phyloP scores from a whole-genome alignment of 2,113 vertebrate species.

The Formicarius rufipectus region DNA sequence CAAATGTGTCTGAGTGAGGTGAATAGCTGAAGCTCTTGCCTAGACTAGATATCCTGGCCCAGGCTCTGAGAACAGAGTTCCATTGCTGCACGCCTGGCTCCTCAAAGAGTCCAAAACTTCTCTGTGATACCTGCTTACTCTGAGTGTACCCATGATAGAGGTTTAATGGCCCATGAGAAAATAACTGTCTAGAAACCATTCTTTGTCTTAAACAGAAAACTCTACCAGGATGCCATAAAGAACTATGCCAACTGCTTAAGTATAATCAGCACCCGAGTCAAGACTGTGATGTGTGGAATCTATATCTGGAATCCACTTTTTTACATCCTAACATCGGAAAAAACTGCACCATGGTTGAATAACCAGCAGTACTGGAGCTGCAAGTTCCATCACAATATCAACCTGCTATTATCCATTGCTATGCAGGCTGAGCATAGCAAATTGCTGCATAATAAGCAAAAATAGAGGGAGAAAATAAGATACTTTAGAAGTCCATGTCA shows the following conservation, averaged over 20 bases:
- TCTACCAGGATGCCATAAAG: neutral
- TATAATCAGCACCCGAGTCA: neutral
- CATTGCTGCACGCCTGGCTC: neutral
- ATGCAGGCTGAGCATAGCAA: neutral
- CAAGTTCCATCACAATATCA: conserved; percentile 14
- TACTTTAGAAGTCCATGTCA: neutral
- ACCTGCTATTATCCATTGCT: neutral
- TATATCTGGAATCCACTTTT: neutral
- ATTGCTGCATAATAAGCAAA: conserved; percentile 15
- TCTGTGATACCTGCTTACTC: neutral
- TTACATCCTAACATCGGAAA: neutral
- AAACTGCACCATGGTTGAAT: neutral
- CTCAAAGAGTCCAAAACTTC: neutral
- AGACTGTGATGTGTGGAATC: neutral
- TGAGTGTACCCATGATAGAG: neutral
- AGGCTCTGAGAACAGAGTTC: neutral
- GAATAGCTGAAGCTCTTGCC: neutral
- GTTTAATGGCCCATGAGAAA: neutral
- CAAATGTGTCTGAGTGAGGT: neutral
- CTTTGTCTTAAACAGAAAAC: neutral
- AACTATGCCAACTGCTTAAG: neutral
- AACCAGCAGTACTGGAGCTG: conserved; percentile 33
- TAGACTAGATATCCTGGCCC: neutral
- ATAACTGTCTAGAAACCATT: neutral
- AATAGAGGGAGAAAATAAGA: neutral